A percentile compares a stretch with the other conserved stretches of the same genome.
These are phyloP conservation scores for Drosophila infuscata DNA, from an alignment of 2,888 invertebrate species.

Conservation along the genomic window DNA sequence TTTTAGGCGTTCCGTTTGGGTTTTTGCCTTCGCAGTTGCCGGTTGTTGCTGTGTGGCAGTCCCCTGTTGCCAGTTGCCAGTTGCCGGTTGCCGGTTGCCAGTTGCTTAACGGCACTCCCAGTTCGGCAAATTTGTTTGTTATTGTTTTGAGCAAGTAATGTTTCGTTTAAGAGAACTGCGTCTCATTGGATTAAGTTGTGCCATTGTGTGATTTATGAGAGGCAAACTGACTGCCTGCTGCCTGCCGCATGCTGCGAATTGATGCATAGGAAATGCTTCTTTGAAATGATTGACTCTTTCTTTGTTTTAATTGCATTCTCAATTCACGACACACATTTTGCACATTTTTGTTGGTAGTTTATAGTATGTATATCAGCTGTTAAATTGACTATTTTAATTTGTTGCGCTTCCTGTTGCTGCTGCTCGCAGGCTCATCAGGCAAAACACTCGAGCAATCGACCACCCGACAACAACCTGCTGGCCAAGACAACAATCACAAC, in stretches of 20 bases:
- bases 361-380: constrained; percentile 9
- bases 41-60: constrained; percentile 10
- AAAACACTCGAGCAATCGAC: constrained; percentile 44
- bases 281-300: neutral
- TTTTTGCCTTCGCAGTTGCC: constrained; percentile 32
- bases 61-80: constrained; percentile 35
- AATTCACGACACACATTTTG: neutral
- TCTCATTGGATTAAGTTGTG: constrained; percentile 49
- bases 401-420: constrained; percentile 61
- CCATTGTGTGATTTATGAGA: constrained; percentile 47
- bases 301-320: neutral
- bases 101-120: constrained; percentile 40
- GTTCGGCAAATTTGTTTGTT: constrained; percentile 55
- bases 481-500: constrained; percentile 12
- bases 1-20: constrained; percentile 50
- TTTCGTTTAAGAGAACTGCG: constrained; percentile 16
- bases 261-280: constrained; percentile 15
- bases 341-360: neutral
- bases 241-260: constrained; percentile 16
- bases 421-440: constrained; percentile 38
- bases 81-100: constrained; percentile 24
- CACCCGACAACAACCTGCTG: constrained; percentile 59
- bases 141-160: constrained; percentile 23
- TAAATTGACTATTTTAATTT: constrained; percentile 50
- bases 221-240: constrained; percentile 3